These are phyloP conservation scores for Perca flavescens DNA, from an alignment of 2,113 vertebrate species.

Conservation along the genomic window DNA sequence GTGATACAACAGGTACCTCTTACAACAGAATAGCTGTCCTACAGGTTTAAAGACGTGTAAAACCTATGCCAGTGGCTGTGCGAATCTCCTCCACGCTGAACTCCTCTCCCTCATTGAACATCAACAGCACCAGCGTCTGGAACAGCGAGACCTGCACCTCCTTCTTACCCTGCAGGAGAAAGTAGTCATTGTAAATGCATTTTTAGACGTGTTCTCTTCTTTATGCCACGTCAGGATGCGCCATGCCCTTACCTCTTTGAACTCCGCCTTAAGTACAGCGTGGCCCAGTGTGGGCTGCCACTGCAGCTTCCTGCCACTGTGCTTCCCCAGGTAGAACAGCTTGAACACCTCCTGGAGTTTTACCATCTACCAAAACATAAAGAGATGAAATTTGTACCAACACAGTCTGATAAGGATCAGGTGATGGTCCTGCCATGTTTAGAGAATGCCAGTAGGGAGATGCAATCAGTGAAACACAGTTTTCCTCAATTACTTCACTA, in stretches of 20 bases:
- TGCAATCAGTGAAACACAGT: background rate
- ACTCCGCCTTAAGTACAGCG: constrained; percentile 97
- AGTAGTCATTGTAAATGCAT: background rate
- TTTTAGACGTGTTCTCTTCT: background rate
- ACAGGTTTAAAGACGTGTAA: constrained; percentile 10
- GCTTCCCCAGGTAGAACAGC: constrained; percentile 98
- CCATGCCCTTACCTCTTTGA: constrained; percentile 90
- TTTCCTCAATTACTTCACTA: background rate
- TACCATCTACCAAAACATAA: constrained; percentile 89
- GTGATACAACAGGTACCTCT: background rate
- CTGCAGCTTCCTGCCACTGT: constrained; percentile 98
- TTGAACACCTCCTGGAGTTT: constrained; percentile 99
- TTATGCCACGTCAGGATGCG: background rate
- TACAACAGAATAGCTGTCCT: background rate
- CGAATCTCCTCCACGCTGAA: constrained; percentile 98
- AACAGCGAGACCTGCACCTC: constrained; percentile 98
- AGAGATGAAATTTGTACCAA: background rate
- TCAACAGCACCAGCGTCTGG: constrained; percentile 97
- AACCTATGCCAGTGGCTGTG: constrained; percentile 96
- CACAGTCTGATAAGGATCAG: background rate
- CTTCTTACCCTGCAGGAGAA: constrained; percentile 90
- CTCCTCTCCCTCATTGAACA: constrained; percentile 99
- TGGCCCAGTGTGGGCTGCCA: constrained; percentile 99
- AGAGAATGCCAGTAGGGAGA: background rate
- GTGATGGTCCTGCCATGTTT: background rate